phyloP scores from a whole-genome alignment of 37 sponge, comb jelly and placozoan species.

The Beroe forskalii region DNA sequence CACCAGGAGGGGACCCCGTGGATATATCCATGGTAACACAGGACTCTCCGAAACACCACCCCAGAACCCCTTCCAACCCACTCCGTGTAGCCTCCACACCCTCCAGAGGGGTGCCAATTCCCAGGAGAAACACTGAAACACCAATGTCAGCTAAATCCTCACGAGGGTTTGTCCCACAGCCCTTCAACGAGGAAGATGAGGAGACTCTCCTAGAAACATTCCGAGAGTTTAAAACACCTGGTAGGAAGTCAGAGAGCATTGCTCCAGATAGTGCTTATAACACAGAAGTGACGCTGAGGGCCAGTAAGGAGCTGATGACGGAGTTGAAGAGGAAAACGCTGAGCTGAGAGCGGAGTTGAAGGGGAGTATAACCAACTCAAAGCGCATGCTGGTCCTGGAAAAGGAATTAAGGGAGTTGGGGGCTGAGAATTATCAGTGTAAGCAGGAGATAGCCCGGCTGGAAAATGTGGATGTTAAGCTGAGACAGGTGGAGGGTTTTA shows the following conservation, averaged over 20 bases:
- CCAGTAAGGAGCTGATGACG: neutral
- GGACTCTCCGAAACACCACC: too few species aligned
- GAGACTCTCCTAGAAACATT: neutral
- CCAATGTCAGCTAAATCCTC: neutral
- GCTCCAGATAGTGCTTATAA: neutral
- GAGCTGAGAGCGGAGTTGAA: conserved; percentile 24
- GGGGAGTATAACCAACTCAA: neutral
- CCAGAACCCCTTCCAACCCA: neutral
- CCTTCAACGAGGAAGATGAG: too few species aligned
- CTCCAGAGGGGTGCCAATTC: neutral
- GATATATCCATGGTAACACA: neutral
- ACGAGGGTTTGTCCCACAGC: neutral
- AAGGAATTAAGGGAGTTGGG: neutral
- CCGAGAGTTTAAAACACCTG: neutral
- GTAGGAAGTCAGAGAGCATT: neutral
- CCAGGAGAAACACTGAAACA: neutral
- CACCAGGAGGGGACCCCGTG: neutral
- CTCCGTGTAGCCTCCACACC: neutral
- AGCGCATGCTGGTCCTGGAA: conserved; percentile 13
- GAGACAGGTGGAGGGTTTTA: conserved; percentile 49
- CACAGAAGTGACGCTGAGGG: neutral
- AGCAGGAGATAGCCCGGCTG: neutral
- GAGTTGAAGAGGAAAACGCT: conserved; percentile 54
- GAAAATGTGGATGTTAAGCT: conserved; percentile 5
- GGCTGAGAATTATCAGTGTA: conserved; percentile 5